Percentiles rank a stretch among this genome's conserved stretches.
Conservation (phyloP, 1,140 invertebrate species). For the Calephelis virginiensis region DNA sequence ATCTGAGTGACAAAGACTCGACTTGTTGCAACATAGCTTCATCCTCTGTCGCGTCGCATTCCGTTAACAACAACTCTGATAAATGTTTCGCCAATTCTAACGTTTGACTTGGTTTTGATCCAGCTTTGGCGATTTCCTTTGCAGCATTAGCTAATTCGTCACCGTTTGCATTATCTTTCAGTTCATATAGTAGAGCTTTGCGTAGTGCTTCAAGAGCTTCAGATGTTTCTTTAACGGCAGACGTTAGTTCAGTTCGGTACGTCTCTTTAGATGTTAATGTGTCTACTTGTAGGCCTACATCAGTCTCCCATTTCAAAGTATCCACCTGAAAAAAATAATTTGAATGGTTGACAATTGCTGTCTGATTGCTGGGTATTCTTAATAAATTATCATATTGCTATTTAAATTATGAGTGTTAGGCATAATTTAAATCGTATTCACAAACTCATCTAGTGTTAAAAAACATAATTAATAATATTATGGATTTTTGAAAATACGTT, state of each 20-base stretch:
- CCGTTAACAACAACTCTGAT: conserved; percentile 84
- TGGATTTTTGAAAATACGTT: no score
- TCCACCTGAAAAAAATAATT: conserved; percentile 79
- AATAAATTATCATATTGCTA: no score
- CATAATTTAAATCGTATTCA: no score
- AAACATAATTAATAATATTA: no score
- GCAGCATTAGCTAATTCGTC: conserved; percentile 66
- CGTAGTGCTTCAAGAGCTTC: conserved; percentile 57
- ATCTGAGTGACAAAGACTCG: conserved; percentile 81
- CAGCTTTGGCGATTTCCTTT: conserved; percentile 68
- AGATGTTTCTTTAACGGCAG: conserved; percentile 79
- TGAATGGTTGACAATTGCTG: no score
- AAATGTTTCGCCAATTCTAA: conserved; percentile 88
- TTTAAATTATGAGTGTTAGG: no score
- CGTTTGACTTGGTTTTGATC: conserved; percentile 63
- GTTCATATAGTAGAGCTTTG: conserved; percentile 46
- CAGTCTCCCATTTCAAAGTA: conserved; percentile 86
- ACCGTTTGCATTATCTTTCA: conserved; percentile 53
- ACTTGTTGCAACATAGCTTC: conserved; percentile 84
- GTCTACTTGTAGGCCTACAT: conserved; percentile 88
- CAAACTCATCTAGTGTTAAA: no score
- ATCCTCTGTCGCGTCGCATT: conserved; percentile 84
- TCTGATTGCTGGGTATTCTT: no score
- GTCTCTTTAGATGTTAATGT: conserved; percentile 90
- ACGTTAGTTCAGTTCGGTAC: conserved; percentile 85